Evolutionary conservation across 2,113 vertebrate genomes (phyloP).

Genomic region (Tragelaphus buxtoni): DNA sequence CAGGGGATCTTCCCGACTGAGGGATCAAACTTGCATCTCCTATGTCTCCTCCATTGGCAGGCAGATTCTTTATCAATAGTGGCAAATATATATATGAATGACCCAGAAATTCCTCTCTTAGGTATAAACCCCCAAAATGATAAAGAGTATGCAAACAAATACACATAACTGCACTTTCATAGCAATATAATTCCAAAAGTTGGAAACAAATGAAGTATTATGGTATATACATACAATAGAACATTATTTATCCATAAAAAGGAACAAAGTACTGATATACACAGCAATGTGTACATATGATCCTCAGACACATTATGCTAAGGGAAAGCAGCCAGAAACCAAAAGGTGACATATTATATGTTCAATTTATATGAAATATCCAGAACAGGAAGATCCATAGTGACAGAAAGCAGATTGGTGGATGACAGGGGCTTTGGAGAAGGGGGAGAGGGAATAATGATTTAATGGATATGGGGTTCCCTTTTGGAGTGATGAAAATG

Average conservation of each 20-base stretch:
- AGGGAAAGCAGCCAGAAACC: not conserved
- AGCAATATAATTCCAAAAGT: not conserved
- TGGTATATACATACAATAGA: not conserved
- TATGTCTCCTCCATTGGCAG: not conserved
- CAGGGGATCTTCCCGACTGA: not conserved
- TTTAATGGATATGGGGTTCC: not conserved
- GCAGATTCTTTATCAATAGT: not conserved
- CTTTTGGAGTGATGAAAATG: not conserved
- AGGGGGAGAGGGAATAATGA: fast-evolving
- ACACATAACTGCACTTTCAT: not conserved
- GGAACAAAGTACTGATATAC: not conserved
- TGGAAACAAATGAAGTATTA: not conserved
- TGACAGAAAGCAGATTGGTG: not conserved
- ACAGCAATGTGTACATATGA: not conserved
- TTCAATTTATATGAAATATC: not conserved
- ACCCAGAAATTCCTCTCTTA: not conserved
- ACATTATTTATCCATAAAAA: not conserved
- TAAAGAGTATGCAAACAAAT: not conserved
- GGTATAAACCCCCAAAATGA: not conserved
- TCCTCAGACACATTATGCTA: not conserved
- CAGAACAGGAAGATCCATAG: not conserved
- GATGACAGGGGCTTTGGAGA: not conserved
- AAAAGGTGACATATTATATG: not conserved
- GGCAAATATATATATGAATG: not conserved
- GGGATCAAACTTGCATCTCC: not conserved